These are phyloP conservation scores for Alouatta palliata DNA, from an alignment of 2,113 vertebrate species.

Conservation along the genomic window DNA sequence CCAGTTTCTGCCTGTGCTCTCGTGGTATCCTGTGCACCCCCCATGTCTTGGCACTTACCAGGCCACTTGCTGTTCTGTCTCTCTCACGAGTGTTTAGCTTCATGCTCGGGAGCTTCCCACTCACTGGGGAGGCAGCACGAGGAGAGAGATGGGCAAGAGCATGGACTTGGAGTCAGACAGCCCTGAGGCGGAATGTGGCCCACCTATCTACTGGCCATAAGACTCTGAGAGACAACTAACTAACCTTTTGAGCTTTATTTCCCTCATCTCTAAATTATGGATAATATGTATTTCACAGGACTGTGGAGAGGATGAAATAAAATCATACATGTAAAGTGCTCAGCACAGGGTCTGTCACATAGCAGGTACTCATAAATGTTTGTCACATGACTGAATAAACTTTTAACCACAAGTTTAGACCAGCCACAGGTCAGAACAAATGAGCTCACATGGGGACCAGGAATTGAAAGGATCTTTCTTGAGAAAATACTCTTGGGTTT, in stretches of 20 bases:
- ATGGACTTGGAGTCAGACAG: background rate
- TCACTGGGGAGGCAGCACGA: background rate
- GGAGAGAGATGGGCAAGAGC: background rate
- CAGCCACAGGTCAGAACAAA: background rate
- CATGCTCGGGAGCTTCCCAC: too few relatives aligned
- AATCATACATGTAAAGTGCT: background rate
- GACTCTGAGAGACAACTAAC: background rate
- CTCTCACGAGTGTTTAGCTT: background rate
- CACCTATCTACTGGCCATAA: background rate
- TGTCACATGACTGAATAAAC: background rate
- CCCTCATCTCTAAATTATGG: background rate
- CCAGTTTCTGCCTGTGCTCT: background rate
- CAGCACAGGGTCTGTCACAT: background rate
- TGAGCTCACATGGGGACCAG: background rate
- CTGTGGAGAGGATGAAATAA: background rate
- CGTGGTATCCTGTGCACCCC: too few relatives aligned
- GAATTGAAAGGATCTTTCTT: background rate
- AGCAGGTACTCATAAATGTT: background rate
- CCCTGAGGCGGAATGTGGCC: background rate
- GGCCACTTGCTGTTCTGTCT: background rate
- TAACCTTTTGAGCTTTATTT: background rate
- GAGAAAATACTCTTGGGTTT: background rate
- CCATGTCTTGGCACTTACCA: too few relatives aligned
- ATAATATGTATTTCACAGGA: background rate
- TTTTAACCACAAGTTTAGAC: background rate